Percentiles rank a stretch among this genome's conserved stretches.
These are phyloP conservation scores for Siphamia tubifer DNA, from an alignment of 2,113 vertebrate genomes.

Conservation along the genomic window DNA sequence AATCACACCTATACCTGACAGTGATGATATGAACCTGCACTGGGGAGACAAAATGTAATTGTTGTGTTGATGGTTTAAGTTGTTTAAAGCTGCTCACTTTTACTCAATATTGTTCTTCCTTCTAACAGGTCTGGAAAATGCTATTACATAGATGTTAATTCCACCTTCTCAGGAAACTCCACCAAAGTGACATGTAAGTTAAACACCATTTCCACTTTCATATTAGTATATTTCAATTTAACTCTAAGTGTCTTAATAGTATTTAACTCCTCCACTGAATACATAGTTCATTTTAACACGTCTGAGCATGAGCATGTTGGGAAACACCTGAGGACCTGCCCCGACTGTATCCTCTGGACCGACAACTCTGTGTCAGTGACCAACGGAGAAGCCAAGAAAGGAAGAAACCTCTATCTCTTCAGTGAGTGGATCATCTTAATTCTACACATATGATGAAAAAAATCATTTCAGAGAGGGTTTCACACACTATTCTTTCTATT, in stretches of 20 bases:
- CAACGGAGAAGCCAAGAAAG: not conserved
- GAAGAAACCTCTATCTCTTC: conserved; percentile 33
- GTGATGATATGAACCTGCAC: not conserved
- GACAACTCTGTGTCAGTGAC: not conserved
- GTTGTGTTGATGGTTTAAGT: not conserved
- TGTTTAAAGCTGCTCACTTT: not conserved
- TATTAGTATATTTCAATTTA: not conserved
- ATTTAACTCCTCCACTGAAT: not conserved
- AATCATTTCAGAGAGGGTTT: too few species aligned
- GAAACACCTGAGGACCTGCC: conserved; percentile 29
- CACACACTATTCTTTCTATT: not conserved
- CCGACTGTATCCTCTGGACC: conserved; percentile 43
- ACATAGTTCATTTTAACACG: conserved; percentile 32
- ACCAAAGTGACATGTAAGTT: conserved; percentile 32
- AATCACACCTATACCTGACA: not conserved
- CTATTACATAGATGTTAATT: not conserved
- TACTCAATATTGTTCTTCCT: not conserved
- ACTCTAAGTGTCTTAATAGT: not conserved
- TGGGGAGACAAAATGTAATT: conserved; percentile 36
- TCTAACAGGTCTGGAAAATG: conserved; percentile 35
- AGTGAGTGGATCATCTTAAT: conserved; percentile 24
- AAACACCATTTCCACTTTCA: not conserved
- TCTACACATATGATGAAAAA: not conserved
- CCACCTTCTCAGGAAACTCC: not conserved
- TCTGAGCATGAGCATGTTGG: not conserved